phyloP scores from a whole-genome alignment of 2,113 vertebrate species.

The Oryzias woworae region DNA sequence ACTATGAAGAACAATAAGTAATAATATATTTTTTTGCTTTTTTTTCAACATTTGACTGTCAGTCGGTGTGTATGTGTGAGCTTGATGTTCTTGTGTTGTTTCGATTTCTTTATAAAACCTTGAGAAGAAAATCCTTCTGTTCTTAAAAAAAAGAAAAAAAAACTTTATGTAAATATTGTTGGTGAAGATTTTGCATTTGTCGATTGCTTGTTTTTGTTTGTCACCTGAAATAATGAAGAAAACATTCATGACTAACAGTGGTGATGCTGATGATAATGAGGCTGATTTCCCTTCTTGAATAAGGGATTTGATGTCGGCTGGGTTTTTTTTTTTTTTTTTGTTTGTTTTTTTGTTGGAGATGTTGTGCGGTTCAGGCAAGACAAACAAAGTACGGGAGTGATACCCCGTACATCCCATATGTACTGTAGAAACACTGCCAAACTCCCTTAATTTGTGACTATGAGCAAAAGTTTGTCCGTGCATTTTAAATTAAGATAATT shows the following conservation, averaged over 20 bases:
- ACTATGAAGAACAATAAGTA: conserved; percentile 71
- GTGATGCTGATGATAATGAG: conserved; percentile 70
- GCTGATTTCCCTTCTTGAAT: conserved; percentile 79
- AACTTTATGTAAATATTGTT: conserved; percentile 79
- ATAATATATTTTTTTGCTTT: conserved; percentile 73
- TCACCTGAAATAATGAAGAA: conserved; percentile 72
- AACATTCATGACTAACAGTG: conserved; percentile 67
- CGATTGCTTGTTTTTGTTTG: conserved; percentile 74
- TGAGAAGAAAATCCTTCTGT: conserved; percentile 65
- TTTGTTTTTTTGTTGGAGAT: conserved; percentile 63
- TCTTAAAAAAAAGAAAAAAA: conserved; percentile 51
- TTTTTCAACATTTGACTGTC: conserved; percentile 76
- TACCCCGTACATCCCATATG: conserved; percentile 55
- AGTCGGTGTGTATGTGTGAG: conserved; percentile 72
- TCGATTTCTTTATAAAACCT: conserved; percentile 69
- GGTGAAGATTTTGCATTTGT: conserved; percentile 72
- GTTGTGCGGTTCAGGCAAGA: conserved; percentile 59
- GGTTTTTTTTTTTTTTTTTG: conserved; percentile 39
- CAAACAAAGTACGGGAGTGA: conserved; percentile 60
- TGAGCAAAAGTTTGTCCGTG: too few relatives aligned
- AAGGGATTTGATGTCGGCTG: conserved; percentile 78
- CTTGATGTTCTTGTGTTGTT: conserved; percentile 74
- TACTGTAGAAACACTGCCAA: conserved; percentile 66
- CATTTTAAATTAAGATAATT: neutral
- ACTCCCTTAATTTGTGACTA: neutral